Conservation (phyloP, 92 coral and sea anemone genomes). For the Umimayanthus kanabou region DNA sequence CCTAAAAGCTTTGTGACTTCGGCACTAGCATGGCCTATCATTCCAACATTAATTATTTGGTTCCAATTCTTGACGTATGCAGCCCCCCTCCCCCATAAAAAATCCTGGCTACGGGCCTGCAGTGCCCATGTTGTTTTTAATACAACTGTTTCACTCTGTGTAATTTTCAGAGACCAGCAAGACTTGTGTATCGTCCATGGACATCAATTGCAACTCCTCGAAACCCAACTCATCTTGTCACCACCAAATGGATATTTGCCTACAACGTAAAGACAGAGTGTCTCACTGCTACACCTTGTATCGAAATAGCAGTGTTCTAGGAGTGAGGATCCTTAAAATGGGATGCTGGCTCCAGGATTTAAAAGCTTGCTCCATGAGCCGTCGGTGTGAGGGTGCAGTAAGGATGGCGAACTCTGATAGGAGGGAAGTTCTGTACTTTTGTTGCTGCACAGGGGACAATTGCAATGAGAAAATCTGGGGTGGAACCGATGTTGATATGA, state of each 20-base stretch:
- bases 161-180: constrained; percentile 18
- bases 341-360: constrained; percentile 43
- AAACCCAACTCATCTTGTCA: background rate
- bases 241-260: background rate
- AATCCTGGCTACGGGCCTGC: too few relatives aligned
- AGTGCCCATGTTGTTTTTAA: too few relatives aligned
- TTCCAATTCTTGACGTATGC: too few relatives aligned
- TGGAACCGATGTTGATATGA: background rate
- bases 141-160: too few relatives aligned
- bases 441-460: constrained; percentile 35
- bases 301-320: constrained; percentile 9
- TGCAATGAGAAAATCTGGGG: constrained; percentile 14
- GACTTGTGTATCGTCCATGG: constrained; percentile 1
- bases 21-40: too few relatives aligned
- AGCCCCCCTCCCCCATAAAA: too few relatives aligned
- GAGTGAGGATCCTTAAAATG: constrained; percentile 24
- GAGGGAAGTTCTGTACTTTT: background rate
- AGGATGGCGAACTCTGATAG: background rate
- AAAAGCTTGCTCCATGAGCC: background rate
- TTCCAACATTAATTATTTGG: too few relatives aligned
- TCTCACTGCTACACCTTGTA: constrained; percentile 38
- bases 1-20: too few relatives aligned
- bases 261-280: background rate
- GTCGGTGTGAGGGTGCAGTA: constrained; percentile 6
- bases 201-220: constrained; percentile 2